A percentile compares a stretch with the other conserved stretches of the same genome.
Evolutionary conservation across 2,113 vertebrate genomes (phyloP).

Genomic region (Polyodon spathula): DNA sequence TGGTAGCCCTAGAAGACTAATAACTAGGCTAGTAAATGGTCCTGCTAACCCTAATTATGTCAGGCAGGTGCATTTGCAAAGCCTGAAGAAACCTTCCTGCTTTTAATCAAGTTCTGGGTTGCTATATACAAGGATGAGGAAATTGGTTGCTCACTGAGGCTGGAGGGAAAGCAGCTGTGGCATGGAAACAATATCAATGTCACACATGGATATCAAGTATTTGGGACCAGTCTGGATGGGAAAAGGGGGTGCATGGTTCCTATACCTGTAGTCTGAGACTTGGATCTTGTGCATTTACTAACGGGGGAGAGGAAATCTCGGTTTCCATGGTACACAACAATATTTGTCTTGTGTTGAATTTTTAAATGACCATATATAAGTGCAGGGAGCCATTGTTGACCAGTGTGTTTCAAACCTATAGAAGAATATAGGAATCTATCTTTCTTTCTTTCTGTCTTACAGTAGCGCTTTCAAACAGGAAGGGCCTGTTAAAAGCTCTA

Average conservation of each 20-base stretch:
- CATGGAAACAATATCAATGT: not conserved
- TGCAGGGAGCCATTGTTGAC: too few relatives aligned
- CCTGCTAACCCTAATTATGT: conserved; percentile 3
- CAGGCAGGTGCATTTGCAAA: not conserved
- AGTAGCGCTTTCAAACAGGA: not conserved
- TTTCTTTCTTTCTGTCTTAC: not conserved
- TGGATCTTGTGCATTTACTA: too few relatives aligned
- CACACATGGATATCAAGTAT: not conserved
- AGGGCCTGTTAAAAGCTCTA: not conserved
- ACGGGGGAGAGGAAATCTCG: not conserved
- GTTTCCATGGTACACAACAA: not conserved
- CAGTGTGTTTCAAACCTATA: too few relatives aligned
- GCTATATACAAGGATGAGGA: not conserved
- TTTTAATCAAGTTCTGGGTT: not conserved
- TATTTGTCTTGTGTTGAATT: too few relatives aligned
- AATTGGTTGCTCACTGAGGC: not conserved
- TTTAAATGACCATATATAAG: not conserved
- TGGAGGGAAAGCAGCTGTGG: not conserved
- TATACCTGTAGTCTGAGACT: not conserved
- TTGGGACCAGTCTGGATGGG: not conserved
- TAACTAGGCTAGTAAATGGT: not conserved
- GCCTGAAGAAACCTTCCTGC: not conserved
- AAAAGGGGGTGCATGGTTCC: not conserved
- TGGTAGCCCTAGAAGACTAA: not conserved
- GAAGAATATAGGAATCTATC: not conserved